Percentiles rank a stretch among this genome's conserved stretches.
phyloP scores from a whole-genome alignment of 1,140 invertebrate species.

The Diachasma alloeum region DNA sequence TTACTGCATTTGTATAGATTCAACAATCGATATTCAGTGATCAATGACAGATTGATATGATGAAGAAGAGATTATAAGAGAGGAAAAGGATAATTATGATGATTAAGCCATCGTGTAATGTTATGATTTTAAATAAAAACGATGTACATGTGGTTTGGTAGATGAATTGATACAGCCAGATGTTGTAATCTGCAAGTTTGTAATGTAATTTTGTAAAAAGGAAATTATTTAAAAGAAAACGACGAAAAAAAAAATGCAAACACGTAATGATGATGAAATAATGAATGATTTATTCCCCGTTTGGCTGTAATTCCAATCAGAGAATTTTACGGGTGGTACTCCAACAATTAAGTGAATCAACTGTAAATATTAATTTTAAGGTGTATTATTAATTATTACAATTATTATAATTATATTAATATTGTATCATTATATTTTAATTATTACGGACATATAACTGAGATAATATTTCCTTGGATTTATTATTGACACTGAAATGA shows the following conservation, averaged over 20 bases:
- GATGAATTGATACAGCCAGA: conserved; percentile 50
- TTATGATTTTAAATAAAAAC: conserved; percentile 24
- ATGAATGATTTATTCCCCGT: conserved; percentile 25
- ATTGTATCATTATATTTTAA: conserved; percentile 17
- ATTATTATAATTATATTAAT: conserved; percentile 27
- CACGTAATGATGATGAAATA: conserved; percentile 50
- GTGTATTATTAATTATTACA: conserved; percentile 30
- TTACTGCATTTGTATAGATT: neutral
- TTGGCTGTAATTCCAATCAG: conserved; percentile 22
- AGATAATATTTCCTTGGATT: conserved; percentile 20
- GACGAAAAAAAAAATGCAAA: conserved; percentile 36
- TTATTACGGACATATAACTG: neutral
- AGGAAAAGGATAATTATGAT: conserved; percentile 15
- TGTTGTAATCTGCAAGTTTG: conserved; percentile 58
- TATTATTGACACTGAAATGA: conserved; percentile 15
- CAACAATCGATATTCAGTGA: conserved; percentile 13
- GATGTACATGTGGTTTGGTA: conserved; percentile 35
- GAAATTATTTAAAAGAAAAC: conserved; percentile 55
- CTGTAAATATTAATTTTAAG: conserved; percentile 33
- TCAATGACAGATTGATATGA: conserved; percentile 41
- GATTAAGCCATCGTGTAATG: conserved; percentile 35
- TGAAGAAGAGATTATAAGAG: conserved; percentile 5
- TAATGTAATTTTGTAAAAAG: conserved; percentile 66
- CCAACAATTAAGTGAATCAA: conserved; percentile 8
- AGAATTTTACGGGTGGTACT: conserved; percentile 16